A percentile compares a stretch with the other conserved stretches of the same genome.
These are phyloP conservation scores for Micoletzkya japonica DNA, from an alignment of 2,888 invertebrate species.

Conservation along the genomic window DNA sequence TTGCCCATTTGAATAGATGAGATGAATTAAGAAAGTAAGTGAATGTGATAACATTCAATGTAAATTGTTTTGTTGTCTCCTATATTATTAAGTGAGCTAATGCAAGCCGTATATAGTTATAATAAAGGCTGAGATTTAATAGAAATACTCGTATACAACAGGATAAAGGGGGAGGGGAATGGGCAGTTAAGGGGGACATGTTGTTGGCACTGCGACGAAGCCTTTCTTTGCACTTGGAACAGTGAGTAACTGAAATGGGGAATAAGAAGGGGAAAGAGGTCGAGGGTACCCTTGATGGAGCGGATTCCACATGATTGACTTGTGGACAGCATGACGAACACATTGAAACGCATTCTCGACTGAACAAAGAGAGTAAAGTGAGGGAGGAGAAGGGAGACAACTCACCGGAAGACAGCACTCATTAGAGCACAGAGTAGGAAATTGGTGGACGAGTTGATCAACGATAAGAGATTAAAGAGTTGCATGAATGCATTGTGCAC, in stretches of 20 bases:
- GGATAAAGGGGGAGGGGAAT: no score
- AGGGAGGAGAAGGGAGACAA: constrained; percentile 65
- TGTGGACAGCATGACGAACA: constrained; percentile 17
- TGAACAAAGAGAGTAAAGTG: background rate
- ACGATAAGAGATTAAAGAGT: constrained; percentile 75
- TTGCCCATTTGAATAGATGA: no score
- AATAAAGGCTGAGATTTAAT: no score
- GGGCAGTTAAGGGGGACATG: no score
- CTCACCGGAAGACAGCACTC: constrained; percentile 76
- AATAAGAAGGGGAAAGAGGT: background rate
- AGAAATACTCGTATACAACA: no score
- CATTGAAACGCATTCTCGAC: constrained; percentile 15
- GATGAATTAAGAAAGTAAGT: no score
- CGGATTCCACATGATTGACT: background rate
- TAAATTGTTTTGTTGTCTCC: no score
- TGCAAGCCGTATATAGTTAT: no score
- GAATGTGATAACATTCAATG: no score
- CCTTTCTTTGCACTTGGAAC: constrained; percentile 15
- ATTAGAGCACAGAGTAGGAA: constrained; percentile 79
- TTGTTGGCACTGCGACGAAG: constrained; percentile 11
- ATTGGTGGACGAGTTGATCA: constrained; percentile 77
- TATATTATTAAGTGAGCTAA: no score
- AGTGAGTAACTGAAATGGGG: constrained; percentile 6
- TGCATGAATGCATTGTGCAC: constrained; percentile 70
- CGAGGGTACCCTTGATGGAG: background rate